Base-by-base conservation (phyloP, 2,797 vertebrate species). In the Iguana delicatissima region DNA sequence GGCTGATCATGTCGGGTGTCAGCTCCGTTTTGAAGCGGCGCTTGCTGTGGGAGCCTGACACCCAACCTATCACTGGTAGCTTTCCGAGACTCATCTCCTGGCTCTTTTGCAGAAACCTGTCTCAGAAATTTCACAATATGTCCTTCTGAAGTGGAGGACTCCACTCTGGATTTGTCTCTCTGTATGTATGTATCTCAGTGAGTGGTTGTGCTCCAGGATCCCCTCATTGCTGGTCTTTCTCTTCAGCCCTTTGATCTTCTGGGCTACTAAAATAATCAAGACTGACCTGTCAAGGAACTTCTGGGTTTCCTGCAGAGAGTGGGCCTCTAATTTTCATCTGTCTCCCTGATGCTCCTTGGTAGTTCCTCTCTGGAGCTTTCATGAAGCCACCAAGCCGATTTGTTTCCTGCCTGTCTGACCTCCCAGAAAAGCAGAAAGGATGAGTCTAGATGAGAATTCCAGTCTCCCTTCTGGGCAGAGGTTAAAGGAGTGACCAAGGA, bases 1-100 rank as follows among this genome's bases (percentile, higher is more conserved):
- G 98, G 95, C 99, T 99, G 97, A 99, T 99, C 99, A 99, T 99
- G 93, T 99, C 99, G 0, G 98, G 97, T 0, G 98, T 99, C 92
- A 99, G 97, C 88, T 98, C 98, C 0, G 97, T 97, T 95, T 98
- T 98, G 90, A 98, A 97, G 20, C 98, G 98, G 2, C 98, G 97
- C 92, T 98, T 99, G 84, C 98, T 96, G 0, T 99, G 98, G 4
- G 99, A 98, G 93, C 98, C 95, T 0, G 98, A 97, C 95, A 98
- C 98, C 93, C 99, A 98, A 94, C 98, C 98, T 77, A 99, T 97
- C 29, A 98, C 97, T 0, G 98, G 98, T 83, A 99, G 96, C 95
- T 99, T 99, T 89, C 98, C 98, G 93, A 99, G 96, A 97, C 98
- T 99, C 99, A 99, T 99, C 92, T 91, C 86, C 83, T 87, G 86